phyloP scores from a whole-genome alignment of 1,140 invertebrate species.

The Drosophila kikkawai region DNA sequence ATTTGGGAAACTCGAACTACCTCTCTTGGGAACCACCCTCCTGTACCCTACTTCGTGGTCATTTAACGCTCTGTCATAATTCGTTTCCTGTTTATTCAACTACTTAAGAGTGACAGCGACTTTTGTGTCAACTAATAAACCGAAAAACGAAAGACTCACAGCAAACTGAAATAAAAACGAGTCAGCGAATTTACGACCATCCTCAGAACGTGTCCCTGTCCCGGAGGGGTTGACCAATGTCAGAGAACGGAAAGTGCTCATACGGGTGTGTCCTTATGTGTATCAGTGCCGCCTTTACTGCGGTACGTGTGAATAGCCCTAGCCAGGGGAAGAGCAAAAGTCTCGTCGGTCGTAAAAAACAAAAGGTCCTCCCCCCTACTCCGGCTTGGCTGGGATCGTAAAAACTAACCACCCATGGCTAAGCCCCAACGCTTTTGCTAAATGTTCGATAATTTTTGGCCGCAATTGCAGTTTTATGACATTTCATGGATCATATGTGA shows the following conservation, averaged over 20 bases:
- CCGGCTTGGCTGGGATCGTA: slow-evolving; percentile 34
- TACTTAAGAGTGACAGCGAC: slow-evolving; percentile 56
- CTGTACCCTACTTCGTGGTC: slow-evolving; percentile 48
- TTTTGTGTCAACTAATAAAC: slow-evolving; percentile 64
- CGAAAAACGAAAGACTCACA: slow-evolving; percentile 41
- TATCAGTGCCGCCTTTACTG: slow-evolving; percentile 74
- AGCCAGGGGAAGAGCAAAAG: slow-evolving; percentile 38
- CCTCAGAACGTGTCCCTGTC: slow-evolving; percentile 51
- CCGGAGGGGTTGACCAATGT: slow-evolving; percentile 44
- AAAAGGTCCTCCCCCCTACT: slow-evolving; percentile 56
- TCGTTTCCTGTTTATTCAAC: slow-evolving; percentile 51
- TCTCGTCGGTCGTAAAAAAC: slow-evolving; percentile 73
- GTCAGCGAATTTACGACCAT: slow-evolving; percentile 58
- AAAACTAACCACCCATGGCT: slow-evolving; percentile 75
- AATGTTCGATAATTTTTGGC: slow-evolving; percentile 81
- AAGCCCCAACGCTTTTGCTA: slow-evolving; percentile 72
- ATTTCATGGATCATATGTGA: slow-evolving; percentile 75
- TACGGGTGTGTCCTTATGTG: slow-evolving; percentile 51
- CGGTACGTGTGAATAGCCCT: slow-evolving; percentile 69
- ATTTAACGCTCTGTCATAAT: slow-evolving; percentile 61
- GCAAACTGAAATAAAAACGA: slow-evolving; percentile 51
- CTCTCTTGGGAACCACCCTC: slow-evolving; percentile 14
- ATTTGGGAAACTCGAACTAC: slow-evolving; percentile 9
- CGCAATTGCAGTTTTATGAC: slow-evolving; percentile 79
- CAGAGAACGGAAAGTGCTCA: slow-evolving; percentile 25